Base-by-base conservation (phyloP, 2,888 invertebrate genomes). In the Eupithecia exiguata region DNA sequence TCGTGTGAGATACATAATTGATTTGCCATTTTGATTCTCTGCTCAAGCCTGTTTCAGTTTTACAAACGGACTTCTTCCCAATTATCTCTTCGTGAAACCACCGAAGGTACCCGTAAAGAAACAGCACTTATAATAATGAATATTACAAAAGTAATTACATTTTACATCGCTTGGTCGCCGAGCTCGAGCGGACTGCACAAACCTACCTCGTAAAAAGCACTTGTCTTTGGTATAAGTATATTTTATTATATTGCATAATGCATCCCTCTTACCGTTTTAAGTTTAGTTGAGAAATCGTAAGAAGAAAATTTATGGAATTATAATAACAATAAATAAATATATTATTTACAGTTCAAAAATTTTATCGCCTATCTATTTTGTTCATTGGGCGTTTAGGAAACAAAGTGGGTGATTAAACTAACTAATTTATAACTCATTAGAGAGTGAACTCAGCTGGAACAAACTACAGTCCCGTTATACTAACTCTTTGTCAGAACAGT, bases 321-420 rank as follows among this genome's bases (percentile, higher is more conserved):
- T 92, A 87, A 91, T 91, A 94, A 94, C 93, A 93, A 90, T 91
- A 94, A 94, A 94, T 94, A 93, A 93, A 92, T 92, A 91, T 93
- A 91, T 93, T 94, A 94, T 94, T 92, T 94, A 94, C 94, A 94
- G 88, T 90, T 87, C 73, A 90, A 92, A 89, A 88, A 84, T 90
- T 91, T 92, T 91, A 90, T 91, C 88, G 89, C 93, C 93, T 93
- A 93, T 91, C 92, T 93, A 94, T 92, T 89, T 88, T 85, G 1
- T 35, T 83, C 83, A 84, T 89, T 82, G 87, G 91, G 89, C 88
- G 87, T 86, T 85, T 83, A 84, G 84, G 82, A 90, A 89, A 89
- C 84, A 78, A 87, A 87, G 80, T 83, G 78, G 81, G 83, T 76
- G 77, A 84, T 79, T 80, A 73, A 84, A 84, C 82, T 86, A 85